Percentiles rank a stretch among this genome's conserved stretches.
Conservation (phyloP, 2,797 vertebrate species). For the Synaphobranchus kaupii region DNA sequence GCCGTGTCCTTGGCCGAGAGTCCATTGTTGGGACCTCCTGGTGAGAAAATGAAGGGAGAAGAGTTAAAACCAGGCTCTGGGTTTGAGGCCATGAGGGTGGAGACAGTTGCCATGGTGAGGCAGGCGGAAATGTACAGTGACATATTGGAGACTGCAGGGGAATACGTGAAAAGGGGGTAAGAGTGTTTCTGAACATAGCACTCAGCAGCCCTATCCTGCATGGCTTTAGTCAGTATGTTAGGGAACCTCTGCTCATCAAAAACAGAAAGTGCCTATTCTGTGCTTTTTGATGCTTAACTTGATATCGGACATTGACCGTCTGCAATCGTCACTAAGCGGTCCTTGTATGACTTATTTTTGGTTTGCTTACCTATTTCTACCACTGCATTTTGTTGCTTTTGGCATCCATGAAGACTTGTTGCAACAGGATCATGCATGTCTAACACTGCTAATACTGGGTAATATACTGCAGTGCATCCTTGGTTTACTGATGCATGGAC, state of each 20-base stretch:
- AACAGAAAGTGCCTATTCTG: background rate
- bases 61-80: background rate
- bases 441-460: background rate
- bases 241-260: background rate
- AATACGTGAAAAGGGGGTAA: constrained; percentile 42
- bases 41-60: constrained; percentile 30
- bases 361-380: background rate
- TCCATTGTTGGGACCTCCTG: constrained; percentile 26
- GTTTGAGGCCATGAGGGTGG: background rate
- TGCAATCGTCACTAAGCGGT: background rate
- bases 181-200: constrained; percentile 16
- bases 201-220: constrained; percentile 32
- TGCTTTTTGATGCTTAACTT: background rate
- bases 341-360: background rate
- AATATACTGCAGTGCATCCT: background rate
- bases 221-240: constrained; percentile 19
- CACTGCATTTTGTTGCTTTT: background rate
- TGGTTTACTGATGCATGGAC: background rate
- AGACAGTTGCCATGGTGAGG: constrained; percentile 7
- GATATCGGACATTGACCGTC: background rate
- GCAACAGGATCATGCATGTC: background rate
- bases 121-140: constrained; percentile 12
- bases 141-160: constrained; percentile 22
- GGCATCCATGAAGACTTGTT: background rate
- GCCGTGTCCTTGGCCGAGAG: constrained; percentile 1